Evolutionary conservation across 2,888 invertebrate species (phyloP), one percentile per base, ranked within the genome.

Genomic region (Chloromyia formosa): DNA sequence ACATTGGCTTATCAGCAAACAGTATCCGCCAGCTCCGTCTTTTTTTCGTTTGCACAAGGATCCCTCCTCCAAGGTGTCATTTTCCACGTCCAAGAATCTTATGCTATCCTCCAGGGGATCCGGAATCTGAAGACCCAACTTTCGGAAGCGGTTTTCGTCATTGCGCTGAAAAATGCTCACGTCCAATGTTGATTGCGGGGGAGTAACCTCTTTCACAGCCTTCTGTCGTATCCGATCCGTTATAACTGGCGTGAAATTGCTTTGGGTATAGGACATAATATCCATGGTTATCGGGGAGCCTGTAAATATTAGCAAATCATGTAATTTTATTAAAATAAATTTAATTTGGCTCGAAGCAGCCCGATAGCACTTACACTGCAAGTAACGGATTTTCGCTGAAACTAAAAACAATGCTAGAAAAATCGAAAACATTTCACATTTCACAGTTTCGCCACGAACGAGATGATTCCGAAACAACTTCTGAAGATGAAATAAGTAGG

Each of bases 11-110:
- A 84, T 82, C 64, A 82, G 72, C 1, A 84, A 78, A 73, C 84
- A 84, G 74, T 84, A 83, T n/a, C 84, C 84, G 75, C 80, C 82
- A 54, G 80, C 81, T 23, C 83, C 83, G 76, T 84, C 84, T 66
- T 83, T 83, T 66, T 81, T 82, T 35, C 84, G 81, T 0, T 82
- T 80, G 72, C 84, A 84, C 53, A 83, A 83, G n/a, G 82, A 76
- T 1, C 85, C 84, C 73, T 84, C 84, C 7, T 78, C 75, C 7
- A 66, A 9, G 1, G 42, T 18, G 4, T 58, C 58, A 18, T 56
- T 71, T 7, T 71, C 58, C 10, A n/a, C 1, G 18, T 71, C 71
- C 16, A 56, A 1, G n/a, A 71, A 71, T 35, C 27, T 71, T 10
- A 71, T 71, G 1, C 40, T 4, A 12, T 35, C 71, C 2, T 1